phyloP scores from a whole-genome alignment of 2,888 invertebrate genomes.

The Lysandra coridon region DNA sequence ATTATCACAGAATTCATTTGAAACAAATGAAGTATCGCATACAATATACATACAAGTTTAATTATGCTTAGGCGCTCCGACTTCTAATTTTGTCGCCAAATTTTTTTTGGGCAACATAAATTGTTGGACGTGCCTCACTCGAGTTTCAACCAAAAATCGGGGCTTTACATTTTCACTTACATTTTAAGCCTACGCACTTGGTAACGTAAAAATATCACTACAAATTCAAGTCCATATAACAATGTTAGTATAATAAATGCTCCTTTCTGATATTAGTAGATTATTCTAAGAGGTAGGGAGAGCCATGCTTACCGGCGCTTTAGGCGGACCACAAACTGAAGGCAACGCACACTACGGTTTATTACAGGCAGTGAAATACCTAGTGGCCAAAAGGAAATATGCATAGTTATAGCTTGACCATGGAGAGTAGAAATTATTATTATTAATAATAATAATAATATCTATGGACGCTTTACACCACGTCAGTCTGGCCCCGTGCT shows the following conservation, averaged over 20 bases:
- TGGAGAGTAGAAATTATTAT: too few species aligned
- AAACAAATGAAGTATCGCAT: constrained; percentile 5
- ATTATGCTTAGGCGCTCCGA: constrained; percentile 6
- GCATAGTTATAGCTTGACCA: too few species aligned
- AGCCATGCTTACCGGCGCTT: constrained; percentile 31
- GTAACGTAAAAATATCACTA: constrained; percentile 76
- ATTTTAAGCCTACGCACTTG: constrained; percentile 59
- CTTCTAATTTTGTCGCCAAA: background rate
- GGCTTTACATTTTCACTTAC: constrained; percentile 47
- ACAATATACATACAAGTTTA: background rate
- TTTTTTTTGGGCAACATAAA: background rate
- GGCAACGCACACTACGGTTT: constrained; percentile 34
- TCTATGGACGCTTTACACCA: too few species aligned
- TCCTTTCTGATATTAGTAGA: constrained; percentile 55
- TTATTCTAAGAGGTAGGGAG: constrained; percentile 53
- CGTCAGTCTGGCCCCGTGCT: too few species aligned
- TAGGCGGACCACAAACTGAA: constrained; percentile 36
- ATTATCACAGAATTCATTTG: constrained; percentile 34
- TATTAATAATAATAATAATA: too few species aligned
- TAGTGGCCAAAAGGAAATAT: too few species aligned
- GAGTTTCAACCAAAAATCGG: constrained; percentile 42
- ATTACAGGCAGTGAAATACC: background rate
- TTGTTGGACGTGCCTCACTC: background rate
- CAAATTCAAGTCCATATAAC: constrained; percentile 45
- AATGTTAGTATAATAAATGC: constrained; percentile 61